Percentiles rank a stretch among this genome's conserved stretches.
These are phyloP conservation scores for Euphonia xanthogaster DNA, from an alignment of 2,797 vertebrate genomes.

Conservation along the genomic window DNA sequence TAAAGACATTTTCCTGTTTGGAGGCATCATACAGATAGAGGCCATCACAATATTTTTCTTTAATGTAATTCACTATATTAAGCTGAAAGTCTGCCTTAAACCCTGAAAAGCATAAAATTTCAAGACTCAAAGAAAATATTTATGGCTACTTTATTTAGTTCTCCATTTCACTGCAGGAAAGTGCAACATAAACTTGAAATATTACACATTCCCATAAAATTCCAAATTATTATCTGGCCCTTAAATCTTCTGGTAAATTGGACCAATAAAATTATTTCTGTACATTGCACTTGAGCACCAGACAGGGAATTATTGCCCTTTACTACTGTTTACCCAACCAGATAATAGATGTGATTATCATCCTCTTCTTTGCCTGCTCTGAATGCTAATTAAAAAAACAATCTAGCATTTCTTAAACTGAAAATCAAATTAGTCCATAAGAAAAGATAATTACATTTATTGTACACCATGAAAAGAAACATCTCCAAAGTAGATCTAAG, in stretches of 20 bases:
- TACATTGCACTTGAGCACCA: background rate
- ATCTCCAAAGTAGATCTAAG: background rate
- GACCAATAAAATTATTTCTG: background rate
- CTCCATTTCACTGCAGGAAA: background rate
- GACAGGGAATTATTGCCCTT: background rate
- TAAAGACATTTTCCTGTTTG: background rate
- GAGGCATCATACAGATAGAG: background rate
- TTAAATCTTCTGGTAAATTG: background rate
- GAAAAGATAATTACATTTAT: background rate
- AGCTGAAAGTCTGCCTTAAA: background rate
- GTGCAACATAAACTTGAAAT: background rate
- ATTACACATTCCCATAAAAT: background rate
- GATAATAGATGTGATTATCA: background rate
- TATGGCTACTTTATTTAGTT: background rate
- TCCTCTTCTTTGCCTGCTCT: background rate
- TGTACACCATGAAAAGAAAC: background rate
- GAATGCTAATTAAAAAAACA: conserved; percentile 48
- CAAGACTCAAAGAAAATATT: background rate
- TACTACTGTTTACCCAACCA: background rate
- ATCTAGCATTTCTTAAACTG: conserved; percentile 1
- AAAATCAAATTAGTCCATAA: background rate
- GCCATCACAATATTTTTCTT: background rate
- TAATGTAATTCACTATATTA: background rate
- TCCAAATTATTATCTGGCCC: background rate
- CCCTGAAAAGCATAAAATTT: background rate